Conservation (phyloP, 1,140 invertebrate genomes). For the Leptopilina boulardi region DNA sequence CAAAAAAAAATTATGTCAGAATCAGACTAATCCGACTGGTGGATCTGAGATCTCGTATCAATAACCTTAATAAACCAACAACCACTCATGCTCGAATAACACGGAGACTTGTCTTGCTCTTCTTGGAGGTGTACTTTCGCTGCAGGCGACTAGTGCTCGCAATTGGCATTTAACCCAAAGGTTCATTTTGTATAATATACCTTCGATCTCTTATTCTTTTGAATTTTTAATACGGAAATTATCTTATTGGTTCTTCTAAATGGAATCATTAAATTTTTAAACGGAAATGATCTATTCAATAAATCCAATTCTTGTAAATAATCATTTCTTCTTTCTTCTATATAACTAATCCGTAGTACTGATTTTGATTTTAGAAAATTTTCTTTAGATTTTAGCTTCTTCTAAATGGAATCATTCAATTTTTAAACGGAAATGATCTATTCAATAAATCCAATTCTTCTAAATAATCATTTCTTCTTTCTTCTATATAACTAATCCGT, state of each 20-base stretch:
- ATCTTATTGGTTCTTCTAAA: neutral
- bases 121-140: slow-evolving; percentile 56
- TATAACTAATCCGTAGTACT: too few species aligned
- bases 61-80: slow-evolving; percentile 74
- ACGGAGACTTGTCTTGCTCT: slow-evolving; percentile 56
- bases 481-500: too few species aligned
- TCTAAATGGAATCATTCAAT: too few species aligned
- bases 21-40: slow-evolving; percentile 69
- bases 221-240: neutral
- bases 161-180: slow-evolving; percentile 68
- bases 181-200: slow-evolving; percentile 48
- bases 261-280: too few species aligned
- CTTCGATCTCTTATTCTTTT: slow-evolving; percentile 47
- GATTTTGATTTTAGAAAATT: too few species aligned
- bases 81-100: slow-evolving; percentile 62
- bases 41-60: slow-evolving; percentile 70
- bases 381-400: too few species aligned
- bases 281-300: too few species aligned
- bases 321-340: too few species aligned
- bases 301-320: too few species aligned
- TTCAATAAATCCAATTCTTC: too few species aligned
- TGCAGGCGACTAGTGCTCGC: slow-evolving; percentile 58
- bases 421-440: too few species aligned
- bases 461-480: too few species aligned
- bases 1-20: slow-evolving; percentile 54